Percentiles rank a stretch among this genome's conserved stretches.
Evolutionary conservation across 2,888 invertebrate genomes (phyloP).

Genomic region (Acleris emargana): DNA sequence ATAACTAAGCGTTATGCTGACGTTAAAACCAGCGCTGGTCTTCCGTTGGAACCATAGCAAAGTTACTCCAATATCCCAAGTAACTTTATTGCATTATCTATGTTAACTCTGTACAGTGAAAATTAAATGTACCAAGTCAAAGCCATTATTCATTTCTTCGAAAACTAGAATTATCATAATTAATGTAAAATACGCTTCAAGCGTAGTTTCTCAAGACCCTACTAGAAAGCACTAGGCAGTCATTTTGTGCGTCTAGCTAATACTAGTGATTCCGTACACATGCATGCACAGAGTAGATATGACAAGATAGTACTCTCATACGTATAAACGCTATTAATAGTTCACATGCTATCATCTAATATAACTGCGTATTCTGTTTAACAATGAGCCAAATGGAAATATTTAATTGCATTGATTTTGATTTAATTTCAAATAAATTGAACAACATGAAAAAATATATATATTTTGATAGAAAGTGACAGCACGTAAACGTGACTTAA

Average conservation of each 20-base stretch:
- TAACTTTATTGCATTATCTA: too few species aligned
- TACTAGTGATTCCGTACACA: slow-evolving; percentile 35
- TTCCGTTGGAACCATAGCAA: too few species aligned
- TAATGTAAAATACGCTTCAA: slow-evolving; percentile 31
- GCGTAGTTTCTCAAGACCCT: slow-evolving; percentile 29
- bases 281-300: slow-evolving; percentile 24
- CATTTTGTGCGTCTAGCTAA: slow-evolving; percentile 37
- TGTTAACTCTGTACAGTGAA: too few species aligned
- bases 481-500: too few species aligned
- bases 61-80: too few species aligned
- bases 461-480: too few species aligned
- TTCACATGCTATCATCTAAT: neutral
- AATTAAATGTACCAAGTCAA: neutral
- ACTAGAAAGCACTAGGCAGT: slow-evolving; percentile 34
- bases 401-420: too few species aligned
- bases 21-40: too few species aligned
- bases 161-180: slow-evolving; percentile 29
- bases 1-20: too few species aligned
- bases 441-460: too few species aligned
- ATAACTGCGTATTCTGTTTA: neutral
- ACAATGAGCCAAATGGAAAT: neutral
- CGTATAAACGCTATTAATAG: neutral
- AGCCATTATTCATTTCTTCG: slow-evolving; percentile 21
- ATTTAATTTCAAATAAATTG: too few species aligned
- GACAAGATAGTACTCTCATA: slow-evolving; percentile 19